These are phyloP conservation scores for Corythornis madagascariensis DNA, from an alignment of 2,113 vertebrate genomes.

Conservation along the genomic window DNA sequence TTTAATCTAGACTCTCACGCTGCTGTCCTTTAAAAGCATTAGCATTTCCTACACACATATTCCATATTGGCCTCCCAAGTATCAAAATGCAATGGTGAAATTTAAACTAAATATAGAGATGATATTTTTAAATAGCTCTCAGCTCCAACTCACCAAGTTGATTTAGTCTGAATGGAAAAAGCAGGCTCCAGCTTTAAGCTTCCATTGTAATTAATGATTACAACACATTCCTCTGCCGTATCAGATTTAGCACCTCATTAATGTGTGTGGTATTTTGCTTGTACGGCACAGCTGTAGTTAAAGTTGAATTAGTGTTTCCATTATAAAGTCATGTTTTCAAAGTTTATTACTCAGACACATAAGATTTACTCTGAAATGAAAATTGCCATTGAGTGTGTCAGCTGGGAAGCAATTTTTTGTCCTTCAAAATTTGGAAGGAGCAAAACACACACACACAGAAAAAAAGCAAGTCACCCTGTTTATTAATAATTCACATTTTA, in stretches of 20 bases:
- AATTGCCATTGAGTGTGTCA: constrained; percentile 35
- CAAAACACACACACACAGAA: neutral
- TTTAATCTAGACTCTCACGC: constrained; percentile 48
- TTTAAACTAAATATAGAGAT: constrained; percentile 58
- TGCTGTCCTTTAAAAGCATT: constrained; percentile 62
- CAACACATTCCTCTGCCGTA: constrained; percentile 14
- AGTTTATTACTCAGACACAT: constrained; percentile 60
- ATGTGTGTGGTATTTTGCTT: constrained; percentile 55
- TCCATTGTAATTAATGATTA: constrained; percentile 65
- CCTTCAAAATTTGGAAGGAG: constrained; percentile 56
- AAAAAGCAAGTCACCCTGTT: constrained; percentile 29
- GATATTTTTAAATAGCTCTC: constrained; percentile 59
- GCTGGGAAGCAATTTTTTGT: constrained; percentile 43
- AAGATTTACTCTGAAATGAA: constrained; percentile 60
- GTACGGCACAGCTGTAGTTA: constrained; percentile 38
- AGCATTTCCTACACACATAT: constrained; percentile 65
- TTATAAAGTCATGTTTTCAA: constrained; percentile 53
- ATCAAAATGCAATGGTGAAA: constrained; percentile 51
- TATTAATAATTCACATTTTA: constrained; percentile 74
- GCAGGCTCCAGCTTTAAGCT: constrained; percentile 45
- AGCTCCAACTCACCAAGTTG: constrained; percentile 17
- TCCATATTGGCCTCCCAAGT: constrained; percentile 65
- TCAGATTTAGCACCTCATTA: constrained; percentile 61
- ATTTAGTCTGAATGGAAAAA: constrained; percentile 51
- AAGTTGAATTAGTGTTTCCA: constrained; percentile 63